These are phyloP conservation scores for Hypercompe scribonia DNA, from an alignment of 2,888 invertebrate species.

Conservation along the genomic window DNA sequence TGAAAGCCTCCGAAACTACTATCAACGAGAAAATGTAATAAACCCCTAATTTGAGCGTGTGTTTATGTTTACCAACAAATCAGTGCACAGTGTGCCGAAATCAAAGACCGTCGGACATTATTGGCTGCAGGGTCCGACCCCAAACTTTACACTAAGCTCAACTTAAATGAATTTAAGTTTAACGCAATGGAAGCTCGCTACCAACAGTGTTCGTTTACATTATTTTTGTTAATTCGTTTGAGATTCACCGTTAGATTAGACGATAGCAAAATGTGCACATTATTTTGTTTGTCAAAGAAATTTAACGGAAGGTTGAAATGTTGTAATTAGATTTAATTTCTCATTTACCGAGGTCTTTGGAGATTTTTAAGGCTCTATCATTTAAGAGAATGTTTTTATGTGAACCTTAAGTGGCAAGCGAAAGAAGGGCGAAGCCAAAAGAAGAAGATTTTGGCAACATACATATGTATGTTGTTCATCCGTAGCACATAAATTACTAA, in stretches of 20 bases:
- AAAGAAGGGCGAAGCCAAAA: no score
- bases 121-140: conserved; percentile 38
- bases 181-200: conserved; percentile 26
- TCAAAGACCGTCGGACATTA: conserved; percentile 42
- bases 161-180: conserved; percentile 49
- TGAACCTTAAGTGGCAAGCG: no score
- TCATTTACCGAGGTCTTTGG: not conserved
- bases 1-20: not conserved
- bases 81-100: conserved; percentile 21
- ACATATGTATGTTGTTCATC: no score
- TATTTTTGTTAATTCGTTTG: not conserved
- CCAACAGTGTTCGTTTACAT: conserved; percentile 8
- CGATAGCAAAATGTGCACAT: not conserved
- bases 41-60: conserved; percentile 31
- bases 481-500: no score
- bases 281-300: not conserved
- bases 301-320: not conserved
- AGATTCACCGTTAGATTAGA: not conserved
- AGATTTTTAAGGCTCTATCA: not conserved
- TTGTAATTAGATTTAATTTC: not conserved
- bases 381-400: not conserved
- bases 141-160: conserved; percentile 38
- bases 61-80: conserved; percentile 37
- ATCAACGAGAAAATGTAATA: conserved; percentile 3
- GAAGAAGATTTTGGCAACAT: no score